Evolutionary conservation across 1,140 invertebrate species (phyloP).

Genomic region (Aleiodes sp.): DNA sequence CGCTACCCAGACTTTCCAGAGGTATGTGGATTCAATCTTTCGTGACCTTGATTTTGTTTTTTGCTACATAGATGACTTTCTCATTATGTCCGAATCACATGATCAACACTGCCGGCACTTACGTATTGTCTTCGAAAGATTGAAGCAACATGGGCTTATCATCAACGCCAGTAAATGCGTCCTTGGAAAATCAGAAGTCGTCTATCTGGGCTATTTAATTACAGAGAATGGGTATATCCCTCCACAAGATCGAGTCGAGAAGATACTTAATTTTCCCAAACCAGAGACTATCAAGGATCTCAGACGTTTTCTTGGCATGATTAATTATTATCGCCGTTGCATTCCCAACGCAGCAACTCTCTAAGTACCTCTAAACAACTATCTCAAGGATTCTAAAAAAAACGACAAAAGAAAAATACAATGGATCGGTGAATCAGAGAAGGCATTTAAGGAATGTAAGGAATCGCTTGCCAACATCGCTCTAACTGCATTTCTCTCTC

Average conservation of each 20-base stretch:
- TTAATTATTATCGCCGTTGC: not conserved
- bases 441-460: not conserved
- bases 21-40: constrained; percentile 35
- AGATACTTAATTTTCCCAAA: not conserved
- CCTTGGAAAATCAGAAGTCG: not conserved
- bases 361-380: not conserved
- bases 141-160: not conserved
- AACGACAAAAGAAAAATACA: constrained; percentile 5
- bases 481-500: not conserved
- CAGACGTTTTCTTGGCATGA: not conserved
- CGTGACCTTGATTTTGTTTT: constrained; percentile 19
- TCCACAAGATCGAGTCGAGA: not conserved
- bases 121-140: not conserved
- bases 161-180: not conserved
- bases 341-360: not conserved
- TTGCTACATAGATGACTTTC: constrained; percentile 37
- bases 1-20: constrained; percentile 42
- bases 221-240: not conserved
- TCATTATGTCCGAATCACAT: constrained; percentile 23
- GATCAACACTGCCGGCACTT: constrained; percentile 36
- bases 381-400: not conserved
- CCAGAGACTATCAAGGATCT: not conserved
- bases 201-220: not conserved
- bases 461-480: not conserved
- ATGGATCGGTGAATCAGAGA: not conserved